These are phyloP conservation scores for Falco punctatus DNA, from an alignment of 2,113 vertebrate species.

Conservation along the genomic window DNA sequence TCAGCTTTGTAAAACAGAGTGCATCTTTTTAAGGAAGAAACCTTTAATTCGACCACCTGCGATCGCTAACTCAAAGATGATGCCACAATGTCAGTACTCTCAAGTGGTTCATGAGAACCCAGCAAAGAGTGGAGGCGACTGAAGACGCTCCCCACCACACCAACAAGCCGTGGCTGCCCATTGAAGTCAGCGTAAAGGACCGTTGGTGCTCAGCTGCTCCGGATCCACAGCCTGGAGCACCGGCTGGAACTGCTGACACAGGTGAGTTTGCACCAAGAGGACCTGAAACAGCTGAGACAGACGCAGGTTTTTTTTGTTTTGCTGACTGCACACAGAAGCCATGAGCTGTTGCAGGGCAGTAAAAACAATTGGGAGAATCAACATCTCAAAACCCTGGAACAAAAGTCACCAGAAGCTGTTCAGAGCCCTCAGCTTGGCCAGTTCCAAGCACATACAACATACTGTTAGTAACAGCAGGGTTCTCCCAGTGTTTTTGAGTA, in stretches of 20 bases:
- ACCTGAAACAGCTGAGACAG: not conserved
- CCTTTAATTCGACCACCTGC: not conserved
- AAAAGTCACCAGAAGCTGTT: not conserved
- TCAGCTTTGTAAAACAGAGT: not conserved
- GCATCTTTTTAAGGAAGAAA: not conserved
- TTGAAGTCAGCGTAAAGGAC: not conserved
- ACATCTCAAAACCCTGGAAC: fast-evolving
- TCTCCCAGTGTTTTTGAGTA: not conserved
- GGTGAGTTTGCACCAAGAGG: not conserved
- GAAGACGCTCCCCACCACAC: not conserved
- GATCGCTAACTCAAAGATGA: not conserved
- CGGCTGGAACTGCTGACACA: not conserved
- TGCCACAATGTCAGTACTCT: fast-evolving
- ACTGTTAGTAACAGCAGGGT: not conserved
- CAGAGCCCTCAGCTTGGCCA: not conserved
- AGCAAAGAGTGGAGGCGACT: not conserved
- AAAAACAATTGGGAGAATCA: not conserved
- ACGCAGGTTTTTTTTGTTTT: not conserved
- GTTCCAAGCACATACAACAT: not conserved
- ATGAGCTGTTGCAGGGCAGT: not conserved
- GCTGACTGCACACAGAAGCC: not conserved
- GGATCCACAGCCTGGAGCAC: not conserved
- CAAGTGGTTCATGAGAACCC: not conserved
- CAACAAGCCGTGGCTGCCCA: fast-evolving
- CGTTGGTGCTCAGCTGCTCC: not conserved